Evolutionary conservation across 2,797 vertebrate genomes (phyloP).

Genomic region (Peromyscus aztecus): DNA sequence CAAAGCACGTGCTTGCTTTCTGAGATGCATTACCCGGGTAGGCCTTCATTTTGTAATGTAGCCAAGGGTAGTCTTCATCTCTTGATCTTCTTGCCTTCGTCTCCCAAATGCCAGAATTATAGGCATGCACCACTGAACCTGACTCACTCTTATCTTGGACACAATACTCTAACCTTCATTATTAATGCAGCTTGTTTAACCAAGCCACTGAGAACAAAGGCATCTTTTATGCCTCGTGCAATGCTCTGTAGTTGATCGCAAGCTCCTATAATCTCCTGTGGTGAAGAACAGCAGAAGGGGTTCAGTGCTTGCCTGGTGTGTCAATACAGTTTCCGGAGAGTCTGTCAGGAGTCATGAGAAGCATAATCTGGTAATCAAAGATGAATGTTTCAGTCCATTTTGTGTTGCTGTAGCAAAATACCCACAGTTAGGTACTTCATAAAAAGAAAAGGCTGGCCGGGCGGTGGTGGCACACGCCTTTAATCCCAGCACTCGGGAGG

Average conservation of each 20-base stretch:
- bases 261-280: rapidly evolving
- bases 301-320: too few species aligned
- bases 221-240: too few species aligned
- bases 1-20: background rate
- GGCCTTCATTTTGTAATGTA: background rate
- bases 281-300: background rate
- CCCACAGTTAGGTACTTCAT: background rate
- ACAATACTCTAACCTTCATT: background rate
- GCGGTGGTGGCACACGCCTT: too few species aligned
- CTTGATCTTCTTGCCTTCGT: background rate
- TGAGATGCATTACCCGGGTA: background rate
- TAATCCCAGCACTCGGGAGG: too few species aligned
- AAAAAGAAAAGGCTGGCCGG: too few species aligned
- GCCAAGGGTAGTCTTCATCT: background rate
- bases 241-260: background rate
- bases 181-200: background rate
- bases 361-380: background rate
- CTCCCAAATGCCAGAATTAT: background rate
- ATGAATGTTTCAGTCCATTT: background rate
- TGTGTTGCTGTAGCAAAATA: background rate
- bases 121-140: background rate
- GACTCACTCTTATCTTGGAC: background rate
- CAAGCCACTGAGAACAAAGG: background rate
- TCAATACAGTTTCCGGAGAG: background rate
- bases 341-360: background rate